Percentiles rank a stretch among this genome's conserved stretches.
phyloP scores from a whole-genome alignment of 2,113 vertebrate genomes.

The Eubucco bourcierii region DNA sequence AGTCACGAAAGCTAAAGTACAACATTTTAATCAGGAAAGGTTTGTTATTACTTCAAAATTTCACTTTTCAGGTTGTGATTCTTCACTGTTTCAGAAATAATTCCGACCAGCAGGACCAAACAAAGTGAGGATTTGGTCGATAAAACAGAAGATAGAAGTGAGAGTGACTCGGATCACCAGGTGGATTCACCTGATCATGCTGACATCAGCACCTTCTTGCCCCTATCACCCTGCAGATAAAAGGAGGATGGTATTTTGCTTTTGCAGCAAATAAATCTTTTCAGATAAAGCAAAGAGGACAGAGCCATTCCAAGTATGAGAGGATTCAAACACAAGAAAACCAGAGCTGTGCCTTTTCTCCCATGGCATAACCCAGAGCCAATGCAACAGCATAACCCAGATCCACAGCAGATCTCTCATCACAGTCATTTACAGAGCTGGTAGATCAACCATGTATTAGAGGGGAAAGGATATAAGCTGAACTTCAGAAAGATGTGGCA shows the following conservation, averaged over 20 bases:
- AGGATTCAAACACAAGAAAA: neutral
- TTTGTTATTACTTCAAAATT: neutral
- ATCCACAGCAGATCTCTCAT: neutral
- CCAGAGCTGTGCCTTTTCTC: neutral
- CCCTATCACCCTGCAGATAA: neutral
- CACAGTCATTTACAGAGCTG: neutral
- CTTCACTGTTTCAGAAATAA: neutral
- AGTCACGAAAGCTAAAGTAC: neutral
- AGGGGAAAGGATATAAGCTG: neutral
- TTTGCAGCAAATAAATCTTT: neutral
- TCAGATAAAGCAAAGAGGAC: neutral
- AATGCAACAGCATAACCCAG: neutral
- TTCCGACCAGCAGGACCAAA: neutral
- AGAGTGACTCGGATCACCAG: neutral
- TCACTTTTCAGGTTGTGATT: neutral
- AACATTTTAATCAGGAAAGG: neutral
- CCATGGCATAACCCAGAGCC: neutral
- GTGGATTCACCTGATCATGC: accelerated
- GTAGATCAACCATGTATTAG: neutral
- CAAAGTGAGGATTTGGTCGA: neutral
- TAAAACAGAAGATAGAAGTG: neutral
- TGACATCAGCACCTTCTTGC: neutral
- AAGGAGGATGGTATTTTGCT: neutral
- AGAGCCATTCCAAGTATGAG: neutral
- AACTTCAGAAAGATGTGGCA: neutral